phyloP scores from a whole-genome alignment of 2,888 invertebrate species.

The Drosophila seclusa region DNA sequence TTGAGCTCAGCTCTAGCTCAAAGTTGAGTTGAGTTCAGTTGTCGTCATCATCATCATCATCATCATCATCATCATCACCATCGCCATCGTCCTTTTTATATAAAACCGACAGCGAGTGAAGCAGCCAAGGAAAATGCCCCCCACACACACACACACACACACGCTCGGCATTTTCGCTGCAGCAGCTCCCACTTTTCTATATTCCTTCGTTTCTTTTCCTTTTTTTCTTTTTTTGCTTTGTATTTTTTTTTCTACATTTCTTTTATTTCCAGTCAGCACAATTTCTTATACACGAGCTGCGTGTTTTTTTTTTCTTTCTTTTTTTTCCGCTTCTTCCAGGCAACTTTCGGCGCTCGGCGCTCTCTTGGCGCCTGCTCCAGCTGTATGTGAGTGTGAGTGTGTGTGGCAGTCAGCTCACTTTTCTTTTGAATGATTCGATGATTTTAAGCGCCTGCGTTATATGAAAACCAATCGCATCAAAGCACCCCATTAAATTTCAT shows the following conservation, averaged over 20 bases:
- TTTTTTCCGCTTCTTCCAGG: slow-evolving; percentile 43
- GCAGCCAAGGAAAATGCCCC: slow-evolving; percentile 63
- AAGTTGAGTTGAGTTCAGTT: slow-evolving; percentile 47
- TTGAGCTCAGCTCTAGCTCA: slow-evolving; percentile 41
- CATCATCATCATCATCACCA: slow-evolving; percentile 39
- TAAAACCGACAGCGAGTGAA: slow-evolving; percentile 66
- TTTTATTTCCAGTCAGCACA: slow-evolving; percentile 74
- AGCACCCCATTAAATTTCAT: slow-evolving; percentile 86
- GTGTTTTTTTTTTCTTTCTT: slow-evolving; percentile 40
- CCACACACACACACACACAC: slow-evolving; percentile 30
- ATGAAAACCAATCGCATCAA: slow-evolving; percentile 86
- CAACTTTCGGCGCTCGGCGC: slow-evolving; percentile 49
- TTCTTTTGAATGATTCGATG: slow-evolving; percentile 85
- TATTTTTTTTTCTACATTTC: slow-evolving; percentile 53
- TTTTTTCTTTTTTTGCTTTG: slow-evolving; percentile 20
- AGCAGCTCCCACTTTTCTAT: slow-evolving; percentile 47
- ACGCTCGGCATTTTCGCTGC: slow-evolving; percentile 24
- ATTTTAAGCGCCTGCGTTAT: slow-evolving; percentile 86
- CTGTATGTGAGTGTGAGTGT: slow-evolving; percentile 46
- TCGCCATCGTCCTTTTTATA: slow-evolving; percentile 57
- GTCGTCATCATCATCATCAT: slow-evolving; percentile 51
- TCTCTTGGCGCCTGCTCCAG: slow-evolving; percentile 62
- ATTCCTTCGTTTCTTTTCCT: slow-evolving; percentile 27
- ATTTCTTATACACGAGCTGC: slow-evolving; percentile 70
- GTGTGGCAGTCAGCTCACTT: slow-evolving; percentile 78